These are phyloP conservation scores for Origma solitaria DNA, from an alignment of 2,113 vertebrate species.

Conservation along the genomic window DNA sequence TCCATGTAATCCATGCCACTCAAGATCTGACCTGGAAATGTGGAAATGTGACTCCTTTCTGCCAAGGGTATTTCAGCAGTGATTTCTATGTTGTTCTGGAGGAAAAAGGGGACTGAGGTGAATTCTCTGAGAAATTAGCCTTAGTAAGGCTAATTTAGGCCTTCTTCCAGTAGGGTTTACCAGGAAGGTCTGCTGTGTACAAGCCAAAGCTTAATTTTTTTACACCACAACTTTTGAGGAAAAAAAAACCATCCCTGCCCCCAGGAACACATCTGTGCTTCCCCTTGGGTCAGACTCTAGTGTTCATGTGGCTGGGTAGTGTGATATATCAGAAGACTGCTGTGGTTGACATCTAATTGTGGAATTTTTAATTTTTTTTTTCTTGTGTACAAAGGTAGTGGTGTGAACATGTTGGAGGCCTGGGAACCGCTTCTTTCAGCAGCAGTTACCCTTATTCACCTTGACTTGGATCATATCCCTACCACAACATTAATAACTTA, in stretches of 20 bases:
- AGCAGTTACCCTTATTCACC: conserved; percentile 30
- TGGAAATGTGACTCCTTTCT: background rate
- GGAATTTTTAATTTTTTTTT: background rate
- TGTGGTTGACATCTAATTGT: background rate
- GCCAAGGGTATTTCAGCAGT: background rate
- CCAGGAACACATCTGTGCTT: background rate
- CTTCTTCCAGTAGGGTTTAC: background rate
- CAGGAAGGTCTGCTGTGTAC: background rate
- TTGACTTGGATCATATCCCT: conserved; percentile 31
- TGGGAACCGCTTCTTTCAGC: conserved; percentile 32
- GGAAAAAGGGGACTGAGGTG: background rate
- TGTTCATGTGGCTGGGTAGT: background rate
- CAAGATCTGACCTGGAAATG: background rate
- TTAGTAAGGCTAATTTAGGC: background rate
- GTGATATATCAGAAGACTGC: background rate
- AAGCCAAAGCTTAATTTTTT: background rate
- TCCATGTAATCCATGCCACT: background rate
- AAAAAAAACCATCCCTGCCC: background rate
- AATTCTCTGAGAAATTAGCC: background rate
- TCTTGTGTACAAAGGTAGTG: background rate
- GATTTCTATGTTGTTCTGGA: background rate
- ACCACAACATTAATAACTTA: conserved; percentile 21
- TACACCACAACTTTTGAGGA: background rate
- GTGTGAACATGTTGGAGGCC: conserved; percentile 5
- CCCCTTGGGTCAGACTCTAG: background rate